phyloP scores from a whole-genome alignment of 2,113 vertebrate species.

The Miniopterus natalensis region DNA sequence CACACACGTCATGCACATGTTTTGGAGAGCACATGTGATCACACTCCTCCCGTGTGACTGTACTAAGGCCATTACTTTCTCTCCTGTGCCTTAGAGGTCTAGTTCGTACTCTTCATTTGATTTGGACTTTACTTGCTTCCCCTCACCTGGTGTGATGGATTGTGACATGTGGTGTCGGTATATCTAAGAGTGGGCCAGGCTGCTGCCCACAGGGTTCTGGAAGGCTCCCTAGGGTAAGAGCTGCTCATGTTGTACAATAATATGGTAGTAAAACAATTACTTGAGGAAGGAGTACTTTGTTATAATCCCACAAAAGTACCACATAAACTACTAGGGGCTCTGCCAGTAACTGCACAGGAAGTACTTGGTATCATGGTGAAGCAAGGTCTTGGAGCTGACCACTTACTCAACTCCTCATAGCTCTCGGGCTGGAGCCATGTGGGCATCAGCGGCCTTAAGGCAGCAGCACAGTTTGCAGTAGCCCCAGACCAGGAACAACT shows the following conservation, averaged over 20 bases:
- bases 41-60: background rate
- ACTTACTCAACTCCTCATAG: no score
- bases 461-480: background rate
- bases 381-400: background rate
- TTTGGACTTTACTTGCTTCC: background rate
- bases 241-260: background rate
- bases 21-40: background rate
- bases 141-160: background rate
- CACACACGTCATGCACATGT: rapidly evolving
- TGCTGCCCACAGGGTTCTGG: background rate
- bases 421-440: background rate
- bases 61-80: background rate
- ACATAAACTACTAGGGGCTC: background rate
- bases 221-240: background rate
- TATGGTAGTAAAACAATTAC: background rate
- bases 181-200: background rate
- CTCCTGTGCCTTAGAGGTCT: background rate
- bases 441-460: background rate
- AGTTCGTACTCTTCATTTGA: background rate
- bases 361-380: background rate
- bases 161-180: background rate
- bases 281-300: background rate
- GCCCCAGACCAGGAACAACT: background rate
- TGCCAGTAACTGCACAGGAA: background rate
- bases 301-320: no score